Base-by-base conservation (phyloP, 2,888 invertebrate species). In the Heteromurus nitidus region DNA sequence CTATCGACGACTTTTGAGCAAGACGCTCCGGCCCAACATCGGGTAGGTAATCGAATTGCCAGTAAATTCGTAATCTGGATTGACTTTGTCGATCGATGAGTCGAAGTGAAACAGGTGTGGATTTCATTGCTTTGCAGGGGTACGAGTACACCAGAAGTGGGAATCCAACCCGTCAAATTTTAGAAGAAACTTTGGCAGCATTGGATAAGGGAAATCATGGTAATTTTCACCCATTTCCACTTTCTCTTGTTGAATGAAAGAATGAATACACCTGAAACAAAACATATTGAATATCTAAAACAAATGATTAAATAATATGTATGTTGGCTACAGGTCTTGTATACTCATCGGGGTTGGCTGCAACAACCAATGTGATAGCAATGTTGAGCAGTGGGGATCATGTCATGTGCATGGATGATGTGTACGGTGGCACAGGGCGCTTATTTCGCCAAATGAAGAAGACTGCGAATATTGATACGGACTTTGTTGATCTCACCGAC, bases 1-100 rank as follows among this genome's bases (percentile, higher is more conserved):
- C 91, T 95, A 87, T 93, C 98, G 0, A 96, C 99, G 0, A 99
- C 98, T 24, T 99, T 95, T 89, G 95, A 95, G 88, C 98, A 99
- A 89, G 92, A 92, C 83, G 94, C 92, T 20, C 98, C 98, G 0
- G 96, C 93, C 16, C 91, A 95, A 88, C 94, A 94, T 88, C 92
- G 92, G 88, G 96, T 96, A 91, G 30, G n/a, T n/a, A n/a, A n/a
- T n/a, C n/a, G n/a, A n/a, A n/a, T n/a, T n/a, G n/a, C n/a, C n/a
- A n/a, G n/a, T n/a, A n/a, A n/a, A n/a, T n/a, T n/a, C n/a, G n/a
- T n/a, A n/a, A n/a, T n/a, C n/a, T n/a, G n/a, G n/a, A n/a, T n/a
- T n/a, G n/a, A n/a, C n/a, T n/a, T n/a, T n/a, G n/a, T n/a, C n/a
- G n/a, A n/a, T n/a, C n/a, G n/a, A n/a, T n/a, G n/a, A n/a, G n/a